Evolutionary conservation across 2,113 vertebrate genomes (phyloP), one percentile per base, ranked within the genome.

Genomic region (Pseudois nayaur): DNA sequence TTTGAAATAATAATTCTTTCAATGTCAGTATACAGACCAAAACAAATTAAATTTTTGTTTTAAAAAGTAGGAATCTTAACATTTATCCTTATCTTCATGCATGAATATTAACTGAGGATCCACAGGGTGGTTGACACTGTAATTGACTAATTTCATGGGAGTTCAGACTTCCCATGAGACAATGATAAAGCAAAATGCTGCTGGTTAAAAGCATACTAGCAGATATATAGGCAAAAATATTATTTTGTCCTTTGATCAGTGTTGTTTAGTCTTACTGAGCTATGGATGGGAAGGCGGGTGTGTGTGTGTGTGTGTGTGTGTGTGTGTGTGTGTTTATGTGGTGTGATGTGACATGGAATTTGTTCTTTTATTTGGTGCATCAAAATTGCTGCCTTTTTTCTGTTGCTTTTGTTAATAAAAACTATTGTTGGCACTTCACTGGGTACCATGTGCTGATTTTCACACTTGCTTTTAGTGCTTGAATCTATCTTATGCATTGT

Each of bases 361-460:
- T 76, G 8, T 52, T 45, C 76, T 52, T 67, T 81, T 84, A 29
- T 50, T 84, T 50, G 27, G 2, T 27, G 48, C 50, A 78, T 97
- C 74, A 76, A 87, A 96, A 89, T 83, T 86, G 25, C 31, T 97
- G 17, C 50, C 76, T 96, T 95, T 74, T n/a, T 23, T 92, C 31
- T 21, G 4, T 67, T 88, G 62, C 62, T 92, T 97, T 95, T 95
- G 48, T 64, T 94, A 45, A 67, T 43, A 92, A 84, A 90, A 97
- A 78, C 17, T 82, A 33, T 94, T 83, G 40, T 95, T 92, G 81
- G 31, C 19, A 43, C 67, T 55, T 96, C 17, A 33, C 87, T 55
- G 27, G 11, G 10, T 88, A 67, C 21, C 48, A 36, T 40, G 25
- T 2, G 3, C 59, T 89, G 71, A 83, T 57, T 81, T 91, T 88